These are phyloP conservation scores for Momotus momota DNA, from an alignment of 2,797 vertebrate species.

Conservation along the genomic window DNA sequence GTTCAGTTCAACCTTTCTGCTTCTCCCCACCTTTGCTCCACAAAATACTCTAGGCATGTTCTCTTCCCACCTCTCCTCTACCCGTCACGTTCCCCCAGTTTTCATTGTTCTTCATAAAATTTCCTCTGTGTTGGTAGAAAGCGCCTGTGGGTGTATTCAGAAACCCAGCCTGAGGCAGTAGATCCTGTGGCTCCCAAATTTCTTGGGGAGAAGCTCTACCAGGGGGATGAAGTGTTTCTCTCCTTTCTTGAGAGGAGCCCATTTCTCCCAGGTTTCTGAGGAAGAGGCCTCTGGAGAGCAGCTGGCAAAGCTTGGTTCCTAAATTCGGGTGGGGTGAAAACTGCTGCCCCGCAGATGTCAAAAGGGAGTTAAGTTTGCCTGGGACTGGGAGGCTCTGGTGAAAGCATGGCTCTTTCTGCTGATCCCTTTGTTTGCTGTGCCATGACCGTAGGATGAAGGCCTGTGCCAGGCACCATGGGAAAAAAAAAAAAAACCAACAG, in stretches of 20 bases:
- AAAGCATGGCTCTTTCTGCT: neutral
- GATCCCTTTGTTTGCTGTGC: conserved; percentile 30
- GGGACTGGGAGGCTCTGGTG: neutral
- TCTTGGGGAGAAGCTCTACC: neutral
- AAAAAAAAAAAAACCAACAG: neutral
- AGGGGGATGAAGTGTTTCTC: neutral
- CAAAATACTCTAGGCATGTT: neutral
- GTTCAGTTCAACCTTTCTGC: neutral
- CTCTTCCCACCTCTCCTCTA: neutral
- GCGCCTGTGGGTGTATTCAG: neutral
- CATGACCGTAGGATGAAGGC: neutral
- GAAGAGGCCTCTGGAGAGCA: neutral
- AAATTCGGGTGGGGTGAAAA: neutral
- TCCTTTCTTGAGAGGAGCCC: neutral
- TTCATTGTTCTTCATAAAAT: neutral
- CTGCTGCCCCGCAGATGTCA: neutral
- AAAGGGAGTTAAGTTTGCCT: neutral
- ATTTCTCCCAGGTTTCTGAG: neutral
- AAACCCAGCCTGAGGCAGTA: neutral
- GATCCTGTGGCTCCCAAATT: neutral
- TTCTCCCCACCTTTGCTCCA: neutral
- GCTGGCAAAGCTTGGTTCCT: neutral
- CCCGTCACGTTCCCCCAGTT: neutral
- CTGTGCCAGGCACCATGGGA: conserved; percentile 49
- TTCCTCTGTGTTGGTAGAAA: neutral